These are phyloP conservation scores for Chaunax sp. DNA, from an alignment of 2,797 vertebrate genomes.

Conservation along the genomic window DNA sequence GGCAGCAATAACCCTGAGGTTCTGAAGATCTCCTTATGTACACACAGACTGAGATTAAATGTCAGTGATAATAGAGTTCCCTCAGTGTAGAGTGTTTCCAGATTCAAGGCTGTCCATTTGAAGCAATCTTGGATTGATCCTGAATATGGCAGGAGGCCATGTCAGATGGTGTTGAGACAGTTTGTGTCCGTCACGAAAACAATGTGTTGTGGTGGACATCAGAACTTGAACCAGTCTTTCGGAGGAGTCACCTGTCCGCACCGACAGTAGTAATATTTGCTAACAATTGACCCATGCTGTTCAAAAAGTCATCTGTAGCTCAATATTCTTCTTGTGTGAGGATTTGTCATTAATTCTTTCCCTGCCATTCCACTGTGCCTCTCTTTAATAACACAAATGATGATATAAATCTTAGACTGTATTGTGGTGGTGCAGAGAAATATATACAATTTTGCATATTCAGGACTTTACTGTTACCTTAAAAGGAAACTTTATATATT, in stretches of 20 bases:
- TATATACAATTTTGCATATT: not conserved
- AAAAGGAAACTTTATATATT: not conserved
- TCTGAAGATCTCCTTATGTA: constrained; percentile 38
- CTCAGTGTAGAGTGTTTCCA: constrained; percentile 50
- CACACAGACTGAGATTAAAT: constrained; percentile 42
- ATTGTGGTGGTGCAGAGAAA: no score
- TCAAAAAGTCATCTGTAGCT: no score
- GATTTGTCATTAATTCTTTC: no score
- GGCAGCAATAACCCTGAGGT: constrained; percentile 37
- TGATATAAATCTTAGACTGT: not conserved
- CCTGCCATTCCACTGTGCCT: no score
- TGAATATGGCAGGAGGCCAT: constrained; percentile 25
- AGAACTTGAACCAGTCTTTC: constrained; percentile 33
- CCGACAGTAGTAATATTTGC: not conserved
- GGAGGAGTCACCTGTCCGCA: constrained; percentile 14
- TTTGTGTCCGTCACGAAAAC: constrained; percentile 42
- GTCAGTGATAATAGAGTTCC: constrained; percentile 48
- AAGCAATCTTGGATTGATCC: constrained; percentile 55
- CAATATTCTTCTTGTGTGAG: no score
- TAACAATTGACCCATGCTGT: no score
- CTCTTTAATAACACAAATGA: not conserved
- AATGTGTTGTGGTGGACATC: constrained; percentile 40
- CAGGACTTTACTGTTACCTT: not conserved
- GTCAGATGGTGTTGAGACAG: constrained; percentile 52
- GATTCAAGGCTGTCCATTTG: constrained; percentile 59